These are phyloP conservation scores for Saccostrea cuccullata DNA, from an alignment of 1,140 invertebrate species.

Conservation along the genomic window DNA sequence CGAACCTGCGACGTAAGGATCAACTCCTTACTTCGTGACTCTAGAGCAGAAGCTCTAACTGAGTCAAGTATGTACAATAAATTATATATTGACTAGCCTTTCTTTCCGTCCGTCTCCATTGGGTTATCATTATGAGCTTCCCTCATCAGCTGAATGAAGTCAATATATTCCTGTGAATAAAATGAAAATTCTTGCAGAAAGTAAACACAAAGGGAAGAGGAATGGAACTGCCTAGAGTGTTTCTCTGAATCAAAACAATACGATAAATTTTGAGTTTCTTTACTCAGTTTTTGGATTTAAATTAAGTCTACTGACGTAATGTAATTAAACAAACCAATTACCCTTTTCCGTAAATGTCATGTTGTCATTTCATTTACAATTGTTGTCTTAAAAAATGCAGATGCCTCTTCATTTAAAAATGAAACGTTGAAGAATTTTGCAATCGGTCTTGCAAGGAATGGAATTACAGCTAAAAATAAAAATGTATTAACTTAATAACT, in stretches of 20 bases:
- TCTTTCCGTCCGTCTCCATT: not conserved
- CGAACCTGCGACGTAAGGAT: no score
- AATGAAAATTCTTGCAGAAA: not conserved
- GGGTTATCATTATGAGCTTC: constrained; percentile 7
- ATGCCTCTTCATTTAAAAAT: not conserved
- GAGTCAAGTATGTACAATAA: no score
- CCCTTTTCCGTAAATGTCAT: not conserved
- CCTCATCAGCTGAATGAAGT: constrained; percentile 35
- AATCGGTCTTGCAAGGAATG: not conserved
- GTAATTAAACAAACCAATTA: not conserved
- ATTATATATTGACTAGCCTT: not conserved
- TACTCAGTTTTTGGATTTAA: not conserved
- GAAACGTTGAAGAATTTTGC: not conserved
- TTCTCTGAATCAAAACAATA: no score
- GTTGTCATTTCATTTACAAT: not conserved
- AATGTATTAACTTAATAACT: not conserved
- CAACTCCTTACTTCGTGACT: no score
- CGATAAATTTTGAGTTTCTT: no score
- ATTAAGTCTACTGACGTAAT: no score
- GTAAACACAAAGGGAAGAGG: no score
- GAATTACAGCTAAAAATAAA: not conserved
- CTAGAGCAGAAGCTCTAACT: no score
- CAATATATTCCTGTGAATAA: constrained; percentile 28
- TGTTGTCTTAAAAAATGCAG: not conserved
- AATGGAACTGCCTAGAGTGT: no score